phyloP scores from a whole-genome alignment of 2,888 invertebrate species.

The Meta bourneti region DNA sequence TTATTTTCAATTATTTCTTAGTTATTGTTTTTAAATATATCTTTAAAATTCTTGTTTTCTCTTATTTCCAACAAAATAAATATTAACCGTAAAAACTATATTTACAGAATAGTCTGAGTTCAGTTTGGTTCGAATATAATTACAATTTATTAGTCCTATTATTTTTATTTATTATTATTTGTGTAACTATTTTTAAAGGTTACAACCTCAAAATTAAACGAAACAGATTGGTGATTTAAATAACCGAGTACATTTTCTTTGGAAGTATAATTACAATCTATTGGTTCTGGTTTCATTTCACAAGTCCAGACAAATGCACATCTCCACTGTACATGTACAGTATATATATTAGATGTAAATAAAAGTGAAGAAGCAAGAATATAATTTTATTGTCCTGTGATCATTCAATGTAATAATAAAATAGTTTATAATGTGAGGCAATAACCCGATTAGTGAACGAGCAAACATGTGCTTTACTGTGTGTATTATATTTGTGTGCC shows the following conservation, averaged over 20 bases:
- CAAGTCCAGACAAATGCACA: constrained; percentile 45
- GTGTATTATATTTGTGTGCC: constrained; percentile 65
- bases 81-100: too few relatives aligned
- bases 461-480: constrained; percentile 64
- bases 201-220: too few relatives aligned
- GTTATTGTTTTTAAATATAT: too few relatives aligned
- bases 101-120: too few relatives aligned
- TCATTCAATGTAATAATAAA: constrained; percentile 36
- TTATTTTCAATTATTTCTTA: too few relatives aligned
- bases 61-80: too few relatives aligned
- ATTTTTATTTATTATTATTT: too few relatives aligned
- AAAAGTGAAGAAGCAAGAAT: constrained; percentile 41
- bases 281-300: constrained; percentile 47
- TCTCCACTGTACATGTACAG: constrained; percentile 63
- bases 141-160: constrained; percentile 1
- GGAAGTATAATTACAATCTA: not conserved
- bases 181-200: too few relatives aligned
- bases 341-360: constrained; percentile 60
- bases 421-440: constrained; percentile 65
- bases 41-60: too few relatives aligned
- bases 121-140: not conserved
- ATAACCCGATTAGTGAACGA: constrained; percentile 51
- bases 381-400: constrained; percentile 63
- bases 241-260: not conserved
- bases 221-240: too few relatives aligned